Percentiles rank a stretch among this genome's conserved stretches.
These are phyloP conservation scores for Caprella mutica DNA, from an alignment of 2,888 invertebrate species.

Conservation along the genomic window DNA sequence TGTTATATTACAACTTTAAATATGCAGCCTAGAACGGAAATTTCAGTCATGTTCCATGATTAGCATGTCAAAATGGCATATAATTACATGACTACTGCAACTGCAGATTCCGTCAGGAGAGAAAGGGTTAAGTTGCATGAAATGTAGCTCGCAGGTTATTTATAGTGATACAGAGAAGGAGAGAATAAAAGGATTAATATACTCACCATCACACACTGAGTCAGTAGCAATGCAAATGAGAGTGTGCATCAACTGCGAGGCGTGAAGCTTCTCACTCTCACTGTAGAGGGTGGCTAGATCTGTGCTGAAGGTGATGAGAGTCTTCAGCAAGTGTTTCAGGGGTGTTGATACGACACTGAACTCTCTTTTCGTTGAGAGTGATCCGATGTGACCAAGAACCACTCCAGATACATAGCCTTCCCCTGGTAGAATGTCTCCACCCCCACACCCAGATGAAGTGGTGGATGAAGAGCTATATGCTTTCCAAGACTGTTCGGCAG, in stretches of 20 bases:
- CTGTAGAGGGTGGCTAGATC: constrained; percentile 43
- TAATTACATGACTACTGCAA: no score
- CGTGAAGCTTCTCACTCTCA: constrained; percentile 53
- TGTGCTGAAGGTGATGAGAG: constrained; percentile 53
- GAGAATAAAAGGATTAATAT: no score
- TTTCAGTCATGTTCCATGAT: no score
- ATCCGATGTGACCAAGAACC: constrained; percentile 52
- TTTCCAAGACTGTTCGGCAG: constrained; percentile 43
- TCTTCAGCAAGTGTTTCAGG: constrained; percentile 53
- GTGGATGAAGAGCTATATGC: no score
- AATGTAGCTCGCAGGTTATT: no score
- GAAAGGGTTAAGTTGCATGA: no score
- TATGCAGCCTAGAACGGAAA: no score
- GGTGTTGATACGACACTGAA: constrained; percentile 51
- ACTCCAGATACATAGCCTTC: constrained; percentile 71
- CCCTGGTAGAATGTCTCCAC: constrained; percentile 64
- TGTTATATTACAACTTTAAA: no score
- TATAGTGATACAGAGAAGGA: no score
- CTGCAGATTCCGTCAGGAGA: no score
- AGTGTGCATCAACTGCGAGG: constrained; percentile 54
- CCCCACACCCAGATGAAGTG: no score
- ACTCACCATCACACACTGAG: constrained; percentile 60
- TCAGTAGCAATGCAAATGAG: constrained; percentile 66
- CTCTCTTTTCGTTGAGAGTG: constrained; percentile 50
- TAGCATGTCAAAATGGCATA: no score